Base-by-base conservation (phyloP, 2,888 invertebrate species). In the Argyra leucocephala region DNA sequence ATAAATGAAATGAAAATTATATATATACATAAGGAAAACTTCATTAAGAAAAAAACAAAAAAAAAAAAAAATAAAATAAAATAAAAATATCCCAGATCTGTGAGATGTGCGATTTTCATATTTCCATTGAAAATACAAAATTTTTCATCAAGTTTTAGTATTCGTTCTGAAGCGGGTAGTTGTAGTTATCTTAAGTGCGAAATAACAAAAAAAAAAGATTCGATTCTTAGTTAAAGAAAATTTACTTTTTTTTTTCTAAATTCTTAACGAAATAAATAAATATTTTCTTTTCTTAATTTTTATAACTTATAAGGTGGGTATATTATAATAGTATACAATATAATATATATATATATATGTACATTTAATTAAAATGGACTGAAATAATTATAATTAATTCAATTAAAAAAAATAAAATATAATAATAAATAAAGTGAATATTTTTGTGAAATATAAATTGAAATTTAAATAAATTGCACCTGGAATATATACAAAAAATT, bases 81-180 rank as follows among this genome's bases (percentile, higher is more conserved):
- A n/a, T 18, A 48, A 12, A 48, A 48, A 48, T 18, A 3, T 48
- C 48, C 48, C 48, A 18, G 48, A 48, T 48, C 48, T 48, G 48
- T 15, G 48, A 48, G 48, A 48, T 48, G 48, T 15, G 48, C 12
- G 48, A 48, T 48, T 48, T 48, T 48, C 48, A 48, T 48, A 48
- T 15, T 48, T 48, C 48, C 48, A 48, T 18, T 48, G 15, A n/a
- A n/a, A 18, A 48, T 18, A 48, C 2, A 15, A 48, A 18, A 18
- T 48, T 48, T 18, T 5, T 2, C 2, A 48, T 18, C 3, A 48
- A 48, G 2, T 12, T 48, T 48, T 48, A 48, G 48, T 48, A 48
- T 48, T 48, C 48, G 48, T 48, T 48, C 48, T 48, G 48, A 48
- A 48, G 48, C 48, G 48, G 48, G 48, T 48, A 48, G 48, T 48